Base-by-base conservation (phyloP, 1,140 invertebrate genomes). In the Probaryconus sp. region DNA sequence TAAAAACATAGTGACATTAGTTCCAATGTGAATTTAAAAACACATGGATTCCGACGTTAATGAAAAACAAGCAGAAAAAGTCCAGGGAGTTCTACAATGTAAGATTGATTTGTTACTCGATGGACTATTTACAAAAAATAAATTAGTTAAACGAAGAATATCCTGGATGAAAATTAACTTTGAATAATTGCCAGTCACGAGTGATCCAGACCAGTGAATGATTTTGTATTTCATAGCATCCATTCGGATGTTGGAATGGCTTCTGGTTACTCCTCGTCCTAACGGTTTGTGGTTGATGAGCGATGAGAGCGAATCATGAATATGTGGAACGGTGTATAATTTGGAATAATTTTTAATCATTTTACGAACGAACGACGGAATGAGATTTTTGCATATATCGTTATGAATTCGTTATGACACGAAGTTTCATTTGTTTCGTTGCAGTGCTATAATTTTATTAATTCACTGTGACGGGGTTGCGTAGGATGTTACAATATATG, bases 141-240 rank as follows among this genome's bases (percentile, higher is more conserved):
- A 43, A 51, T 63, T 47, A 63, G 45, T 43, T 33, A 43, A 63
- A 63, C 43, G 37, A 51, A 31, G 35, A 51, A 50, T 63, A 42
- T 61, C 42, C 42, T 48, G 56, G 30, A 53, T 33, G 60, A 53
- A 64, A 53, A 45, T 53, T 45, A 28, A 64, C 47, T 64, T 35
- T 53, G 26, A 64, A 64, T 64, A 51, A 64, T 67, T 67, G 63
- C 50, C 35, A 35, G 61, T 55, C 45, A 63, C 5, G 35, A 42
- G 10, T 67, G 31, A 42, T 56, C 37, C 35, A 45, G 45, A 51
- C 18, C 31, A 33, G 26, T 28, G 30, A 60, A 60, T 45, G 45
- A 51, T 43, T 68, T 58, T 31, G 38, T 48, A 33, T 56, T 56
- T 51, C 53, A 35, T 28, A 9, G 30, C 11, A 55, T 63, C 35